Conservation (phyloP, 2,797 vertebrate species). For the Geotria australis region DNA sequence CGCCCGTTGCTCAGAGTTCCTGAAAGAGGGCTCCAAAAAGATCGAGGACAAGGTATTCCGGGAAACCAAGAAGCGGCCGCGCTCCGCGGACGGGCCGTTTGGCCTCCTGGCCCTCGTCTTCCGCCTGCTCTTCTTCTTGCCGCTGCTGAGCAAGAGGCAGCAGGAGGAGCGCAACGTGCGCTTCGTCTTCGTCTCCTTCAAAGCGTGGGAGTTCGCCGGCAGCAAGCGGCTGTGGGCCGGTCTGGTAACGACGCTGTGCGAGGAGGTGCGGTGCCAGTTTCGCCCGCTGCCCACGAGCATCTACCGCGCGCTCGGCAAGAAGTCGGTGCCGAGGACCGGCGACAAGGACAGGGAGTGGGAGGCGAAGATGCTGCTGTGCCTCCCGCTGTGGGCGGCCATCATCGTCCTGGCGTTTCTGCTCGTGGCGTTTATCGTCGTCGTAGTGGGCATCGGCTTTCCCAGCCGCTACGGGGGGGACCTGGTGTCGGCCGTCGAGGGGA, state of each 20-base stretch:
- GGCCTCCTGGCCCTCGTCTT: constrained; percentile 10
- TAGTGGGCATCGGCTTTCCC: constrained; percentile 5
- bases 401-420: constrained; percentile 6
- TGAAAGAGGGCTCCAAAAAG: constrained; percentile 11
- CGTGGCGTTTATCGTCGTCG: constrained; percentile 4
- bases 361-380: constrained; percentile 17
- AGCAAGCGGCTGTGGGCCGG: constrained; percentile 74
- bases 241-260: constrained; percentile 36
- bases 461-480: background rate
- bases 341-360: constrained; percentile 8
- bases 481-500: background rate
- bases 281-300: constrained; percentile 34
- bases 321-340: background rate
- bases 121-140: constrained; percentile 37
- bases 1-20: constrained; percentile 4
- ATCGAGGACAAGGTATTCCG: constrained; percentile 7
- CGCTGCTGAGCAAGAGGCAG: constrained; percentile 28
- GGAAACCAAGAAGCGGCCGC: constrained; percentile 2
- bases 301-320: constrained; percentile 10
- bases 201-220: constrained; percentile 71
- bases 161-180: constrained; percentile 16
- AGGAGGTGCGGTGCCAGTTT: constrained; percentile 25
- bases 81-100: constrained; percentile 4
- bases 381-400: constrained; percentile 13
- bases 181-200: constrained; percentile 52